phyloP scores from a whole-genome alignment of 2,113 vertebrate genomes.

The Tylochromis polylepis region DNA sequence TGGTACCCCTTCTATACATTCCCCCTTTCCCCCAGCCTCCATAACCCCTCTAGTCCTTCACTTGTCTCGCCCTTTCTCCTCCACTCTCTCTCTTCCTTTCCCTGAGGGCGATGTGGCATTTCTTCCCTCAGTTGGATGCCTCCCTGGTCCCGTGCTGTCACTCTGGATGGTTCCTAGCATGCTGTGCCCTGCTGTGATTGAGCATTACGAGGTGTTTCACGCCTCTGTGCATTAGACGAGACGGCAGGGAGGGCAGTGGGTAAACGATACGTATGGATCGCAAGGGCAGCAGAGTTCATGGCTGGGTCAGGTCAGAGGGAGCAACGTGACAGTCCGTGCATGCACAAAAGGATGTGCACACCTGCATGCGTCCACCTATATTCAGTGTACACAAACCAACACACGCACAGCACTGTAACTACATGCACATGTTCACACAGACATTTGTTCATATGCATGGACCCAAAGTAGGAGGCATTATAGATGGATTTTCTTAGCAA shows the following conservation, averaged over 20 bases:
- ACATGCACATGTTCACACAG: neutral
- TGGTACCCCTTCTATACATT: neutral
- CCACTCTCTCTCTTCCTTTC: slow-evolving; percentile 51
- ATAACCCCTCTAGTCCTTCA: neutral
- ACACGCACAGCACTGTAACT: neutral
- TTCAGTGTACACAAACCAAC: neutral
- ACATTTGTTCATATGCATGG: neutral
- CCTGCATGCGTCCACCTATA: neutral
- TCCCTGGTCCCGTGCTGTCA: slow-evolving; percentile 66
- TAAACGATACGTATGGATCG: slow-evolving; percentile 79
- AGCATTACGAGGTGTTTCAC: slow-evolving; percentile 85
- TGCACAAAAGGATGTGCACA: neutral
- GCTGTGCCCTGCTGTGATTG: slow-evolving; percentile 79
- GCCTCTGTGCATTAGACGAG: slow-evolving; percentile 80
- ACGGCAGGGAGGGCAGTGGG: slow-evolving; percentile 75
- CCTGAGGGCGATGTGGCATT: slow-evolving; percentile 72
- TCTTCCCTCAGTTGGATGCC: slow-evolving; percentile 61
- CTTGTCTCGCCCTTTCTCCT: slow-evolving; percentile 35
- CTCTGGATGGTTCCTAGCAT: slow-evolving; percentile 77
- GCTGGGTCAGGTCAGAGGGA: slow-evolving; percentile 72
- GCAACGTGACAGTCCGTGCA: slow-evolving; percentile 10
- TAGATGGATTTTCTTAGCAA: neutral
- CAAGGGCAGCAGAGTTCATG: slow-evolving; percentile 75
- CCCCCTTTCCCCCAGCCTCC: neutral
- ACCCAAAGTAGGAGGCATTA: neutral